Conservation (phyloP, 1,140 invertebrate genomes). For the Drepana arcuata region DNA sequence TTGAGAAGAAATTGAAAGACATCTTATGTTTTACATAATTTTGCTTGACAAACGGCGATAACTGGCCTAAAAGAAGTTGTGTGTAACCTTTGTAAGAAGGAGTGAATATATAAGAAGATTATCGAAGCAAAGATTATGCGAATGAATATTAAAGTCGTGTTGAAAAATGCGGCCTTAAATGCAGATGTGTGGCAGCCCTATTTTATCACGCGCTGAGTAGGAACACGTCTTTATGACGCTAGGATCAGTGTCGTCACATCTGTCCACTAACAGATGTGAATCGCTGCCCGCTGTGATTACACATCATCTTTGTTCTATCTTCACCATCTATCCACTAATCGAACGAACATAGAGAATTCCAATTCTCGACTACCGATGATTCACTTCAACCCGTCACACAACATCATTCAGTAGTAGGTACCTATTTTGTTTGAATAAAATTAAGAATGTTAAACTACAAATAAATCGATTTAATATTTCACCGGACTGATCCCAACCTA, state of each 20-base stretch:
- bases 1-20: too few relatives aligned
- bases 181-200: too few relatives aligned
- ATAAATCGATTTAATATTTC: constrained; percentile 50
- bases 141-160: too few relatives aligned
- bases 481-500: constrained; percentile 27
- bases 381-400: constrained; percentile 32
- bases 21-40: too few relatives aligned
- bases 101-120: too few relatives aligned
- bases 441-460: constrained; percentile 31
- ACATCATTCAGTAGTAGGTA: constrained; percentile 22
- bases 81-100: too few relatives aligned
- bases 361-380: constrained; percentile 26
- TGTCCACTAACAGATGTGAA: constrained; percentile 34
- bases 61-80: too few relatives aligned
- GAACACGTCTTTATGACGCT: constrained; percentile 29
- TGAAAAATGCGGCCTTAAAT: too few relatives aligned
- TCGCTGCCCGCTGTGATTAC: constrained; percentile 43
- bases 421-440: constrained; percentile 26
- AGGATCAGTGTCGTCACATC: constrained; percentile 26
- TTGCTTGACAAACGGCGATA: too few relatives aligned
- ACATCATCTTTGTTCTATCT: constrained; percentile 39
- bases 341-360: constrained; percentile 27
- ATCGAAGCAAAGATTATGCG: too few relatives aligned
- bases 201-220: constrained; percentile 38
- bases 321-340: constrained; percentile 35